Percentiles rank a stretch among this genome's conserved stretches.
Conservation (phyloP, 2,113 vertebrate genomes). For the Nesogale talazaci region DNA sequence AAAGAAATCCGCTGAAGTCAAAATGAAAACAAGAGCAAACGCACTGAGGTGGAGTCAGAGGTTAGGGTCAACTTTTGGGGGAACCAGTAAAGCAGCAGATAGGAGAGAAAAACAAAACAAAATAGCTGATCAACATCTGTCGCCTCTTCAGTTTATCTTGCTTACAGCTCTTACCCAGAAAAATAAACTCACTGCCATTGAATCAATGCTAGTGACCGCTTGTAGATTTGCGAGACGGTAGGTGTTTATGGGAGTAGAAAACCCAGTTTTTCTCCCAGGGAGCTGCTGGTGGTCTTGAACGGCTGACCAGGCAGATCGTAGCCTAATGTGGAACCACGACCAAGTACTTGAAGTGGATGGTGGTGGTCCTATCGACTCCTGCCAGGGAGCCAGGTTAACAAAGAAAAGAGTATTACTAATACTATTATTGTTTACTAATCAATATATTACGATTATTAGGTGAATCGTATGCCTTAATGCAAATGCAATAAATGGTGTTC, state of each 20-base stretch:
- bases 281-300: no score
- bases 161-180: neutral
- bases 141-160: neutral
- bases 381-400: neutral
- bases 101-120: neutral
- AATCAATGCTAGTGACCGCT: no score
- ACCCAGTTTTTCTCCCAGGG: no score
- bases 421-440: no score
- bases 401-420: slow-evolving; percentile 38
- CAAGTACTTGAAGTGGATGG: neutral
- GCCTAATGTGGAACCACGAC: no score
- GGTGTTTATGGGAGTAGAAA: no score
- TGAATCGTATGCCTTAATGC: neutral
- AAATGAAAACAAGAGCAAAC: neutral
- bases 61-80: neutral
- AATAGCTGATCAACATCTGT: neutral
- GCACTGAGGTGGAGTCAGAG: neutral
- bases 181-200: no score
- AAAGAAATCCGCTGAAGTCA: slow-evolving; percentile 16
- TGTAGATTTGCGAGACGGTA: no score
- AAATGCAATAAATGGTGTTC: neutral
- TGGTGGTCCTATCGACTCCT: neutral
- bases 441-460: no score
- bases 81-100: neutral
- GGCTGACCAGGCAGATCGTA: no score